A percentile compares a stretch with the other conserved stretches of the same genome.
phyloP scores from a whole-genome alignment of 2,888 invertebrate species.

The Eubasilissa splendida region DNA sequence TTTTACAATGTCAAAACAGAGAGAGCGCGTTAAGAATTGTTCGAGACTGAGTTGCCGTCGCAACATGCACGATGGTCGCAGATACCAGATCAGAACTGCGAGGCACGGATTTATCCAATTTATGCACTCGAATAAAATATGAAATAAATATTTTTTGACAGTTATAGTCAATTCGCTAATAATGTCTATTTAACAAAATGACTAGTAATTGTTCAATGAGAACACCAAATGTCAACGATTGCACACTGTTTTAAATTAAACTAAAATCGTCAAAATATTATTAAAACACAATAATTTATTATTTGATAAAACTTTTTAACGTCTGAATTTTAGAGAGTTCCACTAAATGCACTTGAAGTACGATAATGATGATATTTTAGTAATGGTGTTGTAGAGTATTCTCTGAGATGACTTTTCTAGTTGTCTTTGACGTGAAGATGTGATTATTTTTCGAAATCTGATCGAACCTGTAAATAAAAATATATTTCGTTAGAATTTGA shows the following conservation, averaged over 20 bases:
- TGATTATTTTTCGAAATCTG: slow-evolving; percentile 25
- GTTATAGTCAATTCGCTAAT: too few relatives aligned
- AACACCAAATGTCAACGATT: slow-evolving; percentile 10
- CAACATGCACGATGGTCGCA: slow-evolving; percentile 15
- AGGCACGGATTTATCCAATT: too few relatives aligned
- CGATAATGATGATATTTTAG: slow-evolving; percentile 8
- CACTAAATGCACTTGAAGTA: slow-evolving; percentile 16
- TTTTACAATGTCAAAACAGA: not conserved
- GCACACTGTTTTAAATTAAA: slow-evolving; percentile 11
- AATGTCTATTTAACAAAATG: slow-evolving; percentile 20
- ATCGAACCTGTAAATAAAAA: slow-evolving; percentile 33
- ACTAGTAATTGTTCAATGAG: slow-evolving; percentile 6
- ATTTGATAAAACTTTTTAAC: slow-evolving; percentile 2
- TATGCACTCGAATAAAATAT: too few relatives aligned
- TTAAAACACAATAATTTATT: not conserved
- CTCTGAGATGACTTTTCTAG: not conserved
- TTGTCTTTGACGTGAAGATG: not conserved
- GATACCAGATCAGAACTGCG: too few relatives aligned
- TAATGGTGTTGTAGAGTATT: not conserved
- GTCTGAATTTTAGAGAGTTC: not conserved
- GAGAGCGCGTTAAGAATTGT: slow-evolving; percentile 9
- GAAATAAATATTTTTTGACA: too few relatives aligned
- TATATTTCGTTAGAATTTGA: not conserved
- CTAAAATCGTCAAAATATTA: slow-evolving; percentile 10
- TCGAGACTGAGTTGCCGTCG: slow-evolving; percentile 41